These are phyloP conservation scores for Oryzaephilus surinamensis DNA, from an alignment of 1,140 invertebrate species.

Conservation along the genomic window DNA sequence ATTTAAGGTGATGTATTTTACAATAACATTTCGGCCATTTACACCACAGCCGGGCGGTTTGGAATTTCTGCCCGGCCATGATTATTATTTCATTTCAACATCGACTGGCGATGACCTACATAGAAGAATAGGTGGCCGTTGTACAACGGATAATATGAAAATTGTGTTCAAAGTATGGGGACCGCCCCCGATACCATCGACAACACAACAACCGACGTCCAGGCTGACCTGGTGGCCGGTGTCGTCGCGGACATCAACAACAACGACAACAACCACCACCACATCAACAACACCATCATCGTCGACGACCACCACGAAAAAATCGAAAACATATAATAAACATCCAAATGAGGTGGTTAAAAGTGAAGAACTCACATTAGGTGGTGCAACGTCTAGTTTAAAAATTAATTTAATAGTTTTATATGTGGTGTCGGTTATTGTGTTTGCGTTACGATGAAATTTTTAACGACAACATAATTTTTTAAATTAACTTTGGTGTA, in stretches of 20 bases:
- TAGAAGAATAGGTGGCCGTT: constrained; percentile 71
- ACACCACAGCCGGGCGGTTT: constrained; percentile 89
- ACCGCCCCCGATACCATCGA: not conserved
- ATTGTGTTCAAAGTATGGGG: constrained; percentile 72
- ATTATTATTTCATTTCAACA: constrained; percentile 93
- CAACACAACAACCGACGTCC: constrained; percentile 19
- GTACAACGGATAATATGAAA: constrained; percentile 90
- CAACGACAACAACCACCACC: constrained; percentile 31
- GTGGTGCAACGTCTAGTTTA: constrained; percentile 9
- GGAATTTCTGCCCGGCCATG: constrained; percentile 87
- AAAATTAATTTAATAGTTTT: constrained; percentile 19
- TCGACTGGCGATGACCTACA: constrained; percentile 86
- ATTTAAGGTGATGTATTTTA: constrained; percentile 89
- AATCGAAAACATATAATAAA: constrained; percentile 62
- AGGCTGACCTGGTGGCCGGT: not conserved
- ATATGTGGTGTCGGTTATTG: constrained; percentile 16
- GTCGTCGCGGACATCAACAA: constrained; percentile 23
- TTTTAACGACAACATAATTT: constrained; percentile 5
- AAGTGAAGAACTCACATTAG: constrained; percentile 71
- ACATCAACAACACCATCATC: constrained; percentile 22
- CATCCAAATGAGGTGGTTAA: constrained; percentile 85
- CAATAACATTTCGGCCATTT: constrained; percentile 91
- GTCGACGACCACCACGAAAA: constrained; percentile 35
- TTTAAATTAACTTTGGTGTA: no score
- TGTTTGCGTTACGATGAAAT: constrained; percentile 29